phyloP scores from a whole-genome alignment of 2,113 vertebrate genomes.

The Oncorhynchus gorbuscha region DNA sequence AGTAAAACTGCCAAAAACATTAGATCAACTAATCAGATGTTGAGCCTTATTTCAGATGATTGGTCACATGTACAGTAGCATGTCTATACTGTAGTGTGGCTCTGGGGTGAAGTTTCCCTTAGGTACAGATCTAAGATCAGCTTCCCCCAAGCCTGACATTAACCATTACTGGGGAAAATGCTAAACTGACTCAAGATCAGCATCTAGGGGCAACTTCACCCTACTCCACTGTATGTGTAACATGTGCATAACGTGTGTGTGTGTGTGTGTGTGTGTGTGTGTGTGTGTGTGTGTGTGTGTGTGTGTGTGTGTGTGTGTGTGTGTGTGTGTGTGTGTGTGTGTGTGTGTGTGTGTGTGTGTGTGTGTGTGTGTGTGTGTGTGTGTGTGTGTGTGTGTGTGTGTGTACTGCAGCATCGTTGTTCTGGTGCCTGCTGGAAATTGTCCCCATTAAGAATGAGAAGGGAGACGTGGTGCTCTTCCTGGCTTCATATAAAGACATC shows the following conservation, averaged over 20 bases:
- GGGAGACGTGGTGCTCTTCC: slow-evolving; percentile 95
- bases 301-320: not conserved
- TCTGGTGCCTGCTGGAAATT: slow-evolving; percentile 97
- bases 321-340: not conserved
- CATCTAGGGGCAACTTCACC: too few relatives aligned
- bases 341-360: slow-evolving; percentile 5
- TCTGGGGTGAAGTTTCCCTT: too few relatives aligned
- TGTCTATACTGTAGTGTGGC: too few relatives aligned
- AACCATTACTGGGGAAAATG: too few relatives aligned
- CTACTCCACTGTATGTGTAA: not conserved
- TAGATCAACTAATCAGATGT: too few relatives aligned
- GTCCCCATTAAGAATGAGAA: slow-evolving; percentile 99
- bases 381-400: slow-evolving; percentile 20
- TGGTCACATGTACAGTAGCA: too few relatives aligned
- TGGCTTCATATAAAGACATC: slow-evolving; percentile 96
- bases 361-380: not conserved
- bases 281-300: not conserved
- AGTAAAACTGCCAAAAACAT: too few relatives aligned
- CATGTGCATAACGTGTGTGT: not conserved
- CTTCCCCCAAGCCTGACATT: too few relatives aligned
- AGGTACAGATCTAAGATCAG: too few relatives aligned
- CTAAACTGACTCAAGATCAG: too few relatives aligned
- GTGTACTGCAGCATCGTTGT: slow-evolving; percentile 78
- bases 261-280: not conserved
- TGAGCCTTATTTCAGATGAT: too few relatives aligned